phyloP scores from a whole-genome alignment of 2,888 invertebrate genomes.

The Nesidiocoris tenuis region DNA sequence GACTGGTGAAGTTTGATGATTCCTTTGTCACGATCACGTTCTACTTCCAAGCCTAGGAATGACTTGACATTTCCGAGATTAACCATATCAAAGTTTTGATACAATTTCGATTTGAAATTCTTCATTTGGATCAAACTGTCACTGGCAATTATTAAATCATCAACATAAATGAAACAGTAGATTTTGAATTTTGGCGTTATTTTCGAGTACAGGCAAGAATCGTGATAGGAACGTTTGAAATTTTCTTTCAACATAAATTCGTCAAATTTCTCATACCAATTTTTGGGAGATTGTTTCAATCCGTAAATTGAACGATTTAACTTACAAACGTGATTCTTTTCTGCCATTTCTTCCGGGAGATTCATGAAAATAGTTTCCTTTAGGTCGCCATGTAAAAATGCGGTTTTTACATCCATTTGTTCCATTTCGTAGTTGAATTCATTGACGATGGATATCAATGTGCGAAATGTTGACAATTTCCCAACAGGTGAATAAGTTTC shows the following conservation, averaged over 20 bases:
- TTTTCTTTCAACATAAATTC: too few relatives aligned
- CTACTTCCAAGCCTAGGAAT: conserved; percentile 10
- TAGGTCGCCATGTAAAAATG: conserved; percentile 20
- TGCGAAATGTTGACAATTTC: too few relatives aligned
- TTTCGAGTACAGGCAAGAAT: too few relatives aligned
- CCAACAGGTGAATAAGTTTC: too few relatives aligned
- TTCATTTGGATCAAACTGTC: too few relatives aligned
- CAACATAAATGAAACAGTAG: too few relatives aligned
- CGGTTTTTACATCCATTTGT: conserved; percentile 8
- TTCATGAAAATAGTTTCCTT: not conserved
- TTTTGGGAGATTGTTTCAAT: conserved; percentile 12
- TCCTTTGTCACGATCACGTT: not conserved
- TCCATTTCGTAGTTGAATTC: not conserved
- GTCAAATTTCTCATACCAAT: conserved; percentile 24
- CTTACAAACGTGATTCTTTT: conserved; percentile 8
- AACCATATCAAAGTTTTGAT: too few relatives aligned
- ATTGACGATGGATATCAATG: too few relatives aligned
- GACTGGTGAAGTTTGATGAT: not conserved
- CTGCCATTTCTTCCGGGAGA: conserved; percentile 5
- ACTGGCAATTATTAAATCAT: too few relatives aligned
- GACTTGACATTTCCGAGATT: not conserved
- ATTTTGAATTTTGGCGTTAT: too few relatives aligned
- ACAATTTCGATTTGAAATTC: too few relatives aligned
- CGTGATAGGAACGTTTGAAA: too few relatives aligned
- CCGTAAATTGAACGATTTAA: conserved; percentile 19